These are phyloP conservation scores for Cryptoleucopteryx plumbea DNA, from an alignment of 2,113 vertebrate genomes.

Conservation along the genomic window DNA sequence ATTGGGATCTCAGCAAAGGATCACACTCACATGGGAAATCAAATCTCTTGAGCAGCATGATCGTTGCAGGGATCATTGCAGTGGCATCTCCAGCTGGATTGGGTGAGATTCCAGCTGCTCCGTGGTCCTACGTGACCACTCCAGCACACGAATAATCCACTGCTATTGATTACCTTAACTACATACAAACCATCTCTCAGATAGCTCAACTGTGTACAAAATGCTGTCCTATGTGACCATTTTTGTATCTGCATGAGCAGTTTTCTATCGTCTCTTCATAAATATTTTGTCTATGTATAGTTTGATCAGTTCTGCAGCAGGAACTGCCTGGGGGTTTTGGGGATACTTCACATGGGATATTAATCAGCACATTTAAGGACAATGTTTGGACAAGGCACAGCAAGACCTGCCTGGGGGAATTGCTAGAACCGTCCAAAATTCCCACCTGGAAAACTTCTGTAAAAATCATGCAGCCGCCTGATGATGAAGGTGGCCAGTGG, in stretches of 20 bases:
- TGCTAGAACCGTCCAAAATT: background rate
- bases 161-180: background rate
- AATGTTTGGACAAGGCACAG: background rate
- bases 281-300: background rate
- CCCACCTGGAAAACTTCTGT: background rate
- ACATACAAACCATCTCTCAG: background rate
- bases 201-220: background rate
- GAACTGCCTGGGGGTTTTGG: background rate
- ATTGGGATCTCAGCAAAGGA: background rate
- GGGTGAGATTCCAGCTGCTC: background rate
- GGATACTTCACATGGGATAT: background rate
- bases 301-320: background rate
- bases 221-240: accelerated
- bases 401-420: background rate
- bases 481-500: background rate
- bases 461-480: background rate
- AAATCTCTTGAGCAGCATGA: background rate
- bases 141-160: background rate
- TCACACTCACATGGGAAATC: background rate
- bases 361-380: background rate
- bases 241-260: background rate
- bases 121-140: background rate
- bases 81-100: background rate
- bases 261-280: background rate
- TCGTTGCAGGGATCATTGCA: background rate